Base-by-base conservation (phyloP, 1,140 invertebrate species). In the Scylla paramamosain region DNA sequence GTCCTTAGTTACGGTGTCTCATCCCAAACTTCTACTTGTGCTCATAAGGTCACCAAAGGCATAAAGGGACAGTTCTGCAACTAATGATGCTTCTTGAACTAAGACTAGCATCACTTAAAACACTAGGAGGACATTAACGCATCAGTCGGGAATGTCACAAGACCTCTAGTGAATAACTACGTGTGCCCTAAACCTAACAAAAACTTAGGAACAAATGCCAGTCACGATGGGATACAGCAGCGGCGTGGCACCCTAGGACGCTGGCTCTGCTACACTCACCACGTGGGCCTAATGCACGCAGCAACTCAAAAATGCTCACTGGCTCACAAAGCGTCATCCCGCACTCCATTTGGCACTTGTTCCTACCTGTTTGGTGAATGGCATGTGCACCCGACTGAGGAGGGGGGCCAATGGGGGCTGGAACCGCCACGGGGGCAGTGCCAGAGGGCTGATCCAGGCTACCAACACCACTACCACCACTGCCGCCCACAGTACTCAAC, bases 321-420 rank as follows among this genome's bases (percentile, higher is more conserved):
- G 67, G 67, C 67, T 77, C 67, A 77, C 67, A 77, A 77, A 77
- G 67, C 67, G 20, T 88, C 86, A 88, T 25, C 86, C 86, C 86
- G 10, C 28, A 14, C 86, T 6, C 86, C 52, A 77, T n/a, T 46
- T 95, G 91, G 94, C 94, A 92, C 91, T 95, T 93, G 94, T 92
- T 95, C 95, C 95, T 95, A 95, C 95, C 95, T 95, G 92, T 86
- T 91, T 89, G 88, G 83, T 91, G 92, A 48, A 90, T 92, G 82
- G 96, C 88, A 93, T 93, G 94, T 67, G 93, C 93, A 95, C 93
- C 67, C 88, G 93, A 95, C 89, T 94, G 95, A 39, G 96, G 92
- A 93, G 94, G 93, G 86, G 93, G 95, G 88, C 95, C 96, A 90
- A 96, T 95, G 8, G 96, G 96, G 86, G 84, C 96, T 14, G 91